Base-by-base conservation (phyloP, 2,888 invertebrate species). In the Amphimallon solstitiale region DNA sequence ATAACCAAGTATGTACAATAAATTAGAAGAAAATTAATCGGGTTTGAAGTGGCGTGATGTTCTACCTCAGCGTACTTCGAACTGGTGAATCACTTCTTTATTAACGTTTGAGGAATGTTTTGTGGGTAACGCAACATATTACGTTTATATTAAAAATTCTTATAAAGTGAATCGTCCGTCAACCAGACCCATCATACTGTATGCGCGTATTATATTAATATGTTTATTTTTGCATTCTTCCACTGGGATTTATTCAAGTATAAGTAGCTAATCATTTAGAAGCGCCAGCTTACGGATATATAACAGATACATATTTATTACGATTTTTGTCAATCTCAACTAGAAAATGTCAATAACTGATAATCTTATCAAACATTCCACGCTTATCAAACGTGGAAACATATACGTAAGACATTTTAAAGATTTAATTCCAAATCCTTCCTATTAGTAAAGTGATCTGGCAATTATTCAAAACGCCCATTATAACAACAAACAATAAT, bases 291-390 rank as follows among this genome's bases (percentile, higher is more conserved):
- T 10, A 19, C 45, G 29, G 23, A 49, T 12, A 29, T 49, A 48
- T 10, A 10, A 2, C 7, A n/a, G 7, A 14, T 49, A 14, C 6
- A 23, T 5, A 7, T 23, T 23, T 48, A 49, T 35, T 35, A 17
- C 35, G 35, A 51, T 56, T 56, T 51, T 51, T 51, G 56, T 56
- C 40, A 40, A 14, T 14, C 14, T 40, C 14, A 14, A 40, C 40
- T 35, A 38, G 38, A 54, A 34, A 56, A 56, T 56, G 56, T 56
- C 56, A 56, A 56, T 56, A 56, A 56, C 56, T 56, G 56, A 56
- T 56, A 56, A 56, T 38, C 56, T 56, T 56, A 56, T 56, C 56
- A 23, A 3, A 21, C 56, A 56, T 56, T 40, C 56, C 56, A 56
- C 9, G 7, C 23, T 56, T 56, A 56, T 56, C 56, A 56, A 3